Conservation (phyloP, 2,797 vertebrate genomes). For the Phalanger gymnotis region DNA sequence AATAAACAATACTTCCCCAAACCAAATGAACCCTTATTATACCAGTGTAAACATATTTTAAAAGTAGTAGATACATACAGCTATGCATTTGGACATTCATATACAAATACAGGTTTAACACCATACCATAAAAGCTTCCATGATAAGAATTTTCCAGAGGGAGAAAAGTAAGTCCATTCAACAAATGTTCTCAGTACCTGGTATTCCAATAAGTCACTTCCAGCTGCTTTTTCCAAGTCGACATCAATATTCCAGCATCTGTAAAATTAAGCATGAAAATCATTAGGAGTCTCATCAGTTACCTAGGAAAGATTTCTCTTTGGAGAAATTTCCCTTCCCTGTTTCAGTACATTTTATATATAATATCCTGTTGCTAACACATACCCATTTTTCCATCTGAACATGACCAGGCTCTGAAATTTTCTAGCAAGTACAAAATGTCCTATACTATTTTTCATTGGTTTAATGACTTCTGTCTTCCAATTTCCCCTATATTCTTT, state of each 20-base stretch:
- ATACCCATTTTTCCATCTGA: not conserved
- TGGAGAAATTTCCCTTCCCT: not conserved
- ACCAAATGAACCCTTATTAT: not conserved
- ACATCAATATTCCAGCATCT: not conserved
- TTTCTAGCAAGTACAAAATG: not conserved
- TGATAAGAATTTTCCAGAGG: not conserved
- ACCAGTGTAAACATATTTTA: not conserved
- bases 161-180: not conserved
- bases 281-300: not conserved
- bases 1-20: not conserved
- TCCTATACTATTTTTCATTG: not conserved
- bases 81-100: not conserved
- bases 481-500: not conserved
- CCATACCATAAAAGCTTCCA: slow-evolving; percentile 1
- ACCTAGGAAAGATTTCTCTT: not conserved
- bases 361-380: not conserved
- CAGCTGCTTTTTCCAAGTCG: not conserved
- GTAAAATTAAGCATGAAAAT: not conserved
- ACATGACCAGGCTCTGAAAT: not conserved
- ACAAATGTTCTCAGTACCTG: not conserved
- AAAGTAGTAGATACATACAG: not conserved
- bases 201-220: not conserved
- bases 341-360: not conserved
- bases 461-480: not conserved
- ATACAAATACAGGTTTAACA: not conserved